Conservation (phyloP, 1,140 invertebrate species). For the Achroia grisella region DNA sequence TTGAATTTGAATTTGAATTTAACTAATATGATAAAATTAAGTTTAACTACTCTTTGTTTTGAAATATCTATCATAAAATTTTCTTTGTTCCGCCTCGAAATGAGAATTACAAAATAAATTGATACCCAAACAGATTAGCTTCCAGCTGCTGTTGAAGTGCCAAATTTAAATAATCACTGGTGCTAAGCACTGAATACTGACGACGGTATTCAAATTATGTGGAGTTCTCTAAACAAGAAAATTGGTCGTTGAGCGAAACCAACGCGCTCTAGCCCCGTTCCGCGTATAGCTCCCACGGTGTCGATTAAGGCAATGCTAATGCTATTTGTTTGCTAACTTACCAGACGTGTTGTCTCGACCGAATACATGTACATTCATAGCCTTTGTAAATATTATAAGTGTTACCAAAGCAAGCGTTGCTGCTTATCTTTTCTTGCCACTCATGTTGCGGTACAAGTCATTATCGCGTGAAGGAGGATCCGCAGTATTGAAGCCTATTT, state of each 20-base stretch:
- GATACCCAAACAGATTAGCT: slow-evolving; percentile 27
- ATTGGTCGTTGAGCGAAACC: slow-evolving; percentile 24
- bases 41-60: no score
- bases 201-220: slow-evolving; percentile 34
- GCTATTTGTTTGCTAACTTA: slow-evolving; percentile 51
- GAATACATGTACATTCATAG: slow-evolving; percentile 14
- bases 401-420: slow-evolving; percentile 11
- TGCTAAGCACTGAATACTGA: slow-evolving; percentile 34
- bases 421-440: slow-evolving; percentile 22
- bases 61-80: neutral
- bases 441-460: slow-evolving; percentile 10
- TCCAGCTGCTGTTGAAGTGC: slow-evolving; percentile 29
- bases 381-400: slow-evolving; percentile 23
- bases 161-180: slow-evolving; percentile 42
- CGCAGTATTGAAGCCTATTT: neutral
- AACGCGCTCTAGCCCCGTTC: slow-evolving; percentile 9
- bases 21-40: no score
- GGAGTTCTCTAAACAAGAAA: slow-evolving; percentile 37
- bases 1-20: no score
- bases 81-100: slow-evolving; percentile 2
- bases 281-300: slow-evolving; percentile 31
- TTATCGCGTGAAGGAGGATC: neutral
- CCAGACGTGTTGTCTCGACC: slow-evolving; percentile 22
- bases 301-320: slow-evolving; percentile 52
- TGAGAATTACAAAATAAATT: slow-evolving; percentile 11